Base-by-base conservation (phyloP, 2,797 vertebrate species). In the Parotocinclus haroldoi region DNA sequence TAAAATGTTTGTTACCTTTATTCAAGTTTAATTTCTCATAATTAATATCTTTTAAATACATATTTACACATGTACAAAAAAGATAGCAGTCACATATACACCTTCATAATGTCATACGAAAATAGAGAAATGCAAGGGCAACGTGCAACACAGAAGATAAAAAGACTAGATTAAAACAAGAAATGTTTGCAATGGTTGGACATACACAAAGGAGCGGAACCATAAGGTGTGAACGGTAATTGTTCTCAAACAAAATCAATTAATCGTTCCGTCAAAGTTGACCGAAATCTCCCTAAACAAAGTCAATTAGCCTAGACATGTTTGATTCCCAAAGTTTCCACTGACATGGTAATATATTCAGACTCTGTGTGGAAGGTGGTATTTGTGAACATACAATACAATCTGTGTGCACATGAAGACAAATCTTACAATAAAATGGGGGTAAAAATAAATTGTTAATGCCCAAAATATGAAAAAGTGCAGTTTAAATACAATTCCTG, bases 61-160 rank as follows among this genome's bases (percentile, higher is more conserved):
- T 88, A 91, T 93, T 86, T 92, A 92, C 89, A 90, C 88, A 78
- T 91, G 88, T 85, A 91, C 75, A 67, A 57, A 79, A 67, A 57
- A 79, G 2, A 27, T 80, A 84, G 84, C 69, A 79, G 81, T 73
- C 80, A 81, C 83, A 81, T 78, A 5, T 27, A 83, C 81, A 58
- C 16, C 54, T 73, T 84, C 75, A 82, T 84, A 82, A 82, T 83
- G 85, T 70, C 85, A 75, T 89, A 86, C 77, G 87, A 90, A 91
- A 91, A 88, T 82, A 88, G 86, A 83, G 76, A 85, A 72, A 80
- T 76, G 45, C 37, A 72, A 66, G 66, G 74, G 83, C 89, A 93
- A 91, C 85, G 85, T 82, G 83, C 88, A 83, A 85, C 88, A 92
- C 93, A 93, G 93, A 93, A 86, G 65, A 71, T 49, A 44, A 36